Conservation (phyloP, 1,140 invertebrate species). For the Mactra quadrangularis region DNA sequence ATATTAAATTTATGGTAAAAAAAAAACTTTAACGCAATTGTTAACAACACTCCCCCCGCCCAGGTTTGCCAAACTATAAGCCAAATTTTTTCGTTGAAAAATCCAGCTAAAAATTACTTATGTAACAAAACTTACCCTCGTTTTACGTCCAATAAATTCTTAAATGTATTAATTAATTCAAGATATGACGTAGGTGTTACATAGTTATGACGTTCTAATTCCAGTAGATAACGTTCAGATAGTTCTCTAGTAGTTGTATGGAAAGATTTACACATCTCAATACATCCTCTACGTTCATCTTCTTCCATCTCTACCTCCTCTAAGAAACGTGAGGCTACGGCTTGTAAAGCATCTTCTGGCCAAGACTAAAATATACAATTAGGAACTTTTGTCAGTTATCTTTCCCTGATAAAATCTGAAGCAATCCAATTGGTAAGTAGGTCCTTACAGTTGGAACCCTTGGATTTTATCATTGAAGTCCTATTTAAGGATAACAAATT, state of each 20-base stretch:
- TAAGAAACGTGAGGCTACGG: slow-evolving; percentile 93
- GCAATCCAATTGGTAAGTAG: no score
- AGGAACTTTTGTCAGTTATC: no score
- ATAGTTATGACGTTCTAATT: slow-evolving; percentile 86
- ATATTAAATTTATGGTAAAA: no score
- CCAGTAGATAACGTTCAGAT: slow-evolving; percentile 87
- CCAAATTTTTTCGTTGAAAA: no score
- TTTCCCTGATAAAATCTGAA: no score
- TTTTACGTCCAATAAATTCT: slow-evolving; percentile 81
- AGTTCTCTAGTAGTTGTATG: slow-evolving; percentile 90
- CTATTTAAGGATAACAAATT: no score
- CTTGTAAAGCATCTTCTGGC: slow-evolving; percentile 88
- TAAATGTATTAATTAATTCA: slow-evolving; percentile 84
- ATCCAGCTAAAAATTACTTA: no score
- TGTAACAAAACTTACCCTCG: slow-evolving; percentile 88
- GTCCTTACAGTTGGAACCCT: no score
- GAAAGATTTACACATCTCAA: slow-evolving; percentile 91
- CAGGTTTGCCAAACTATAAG: no score
- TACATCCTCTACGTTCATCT: slow-evolving; percentile 86
- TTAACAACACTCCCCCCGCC: no score
- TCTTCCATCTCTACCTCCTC: slow-evolving; percentile 89
- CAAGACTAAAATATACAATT: slow-evolving; percentile 84
- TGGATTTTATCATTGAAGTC: no score
- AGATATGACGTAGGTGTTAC: slow-evolving; percentile 84
- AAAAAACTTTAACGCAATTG: no score